Evolutionary conservation across 92 coral and sea anemone species (phyloP), one percentile per base, ranked within the genome.

Genomic region (Phenganax stokvisi): DNA sequence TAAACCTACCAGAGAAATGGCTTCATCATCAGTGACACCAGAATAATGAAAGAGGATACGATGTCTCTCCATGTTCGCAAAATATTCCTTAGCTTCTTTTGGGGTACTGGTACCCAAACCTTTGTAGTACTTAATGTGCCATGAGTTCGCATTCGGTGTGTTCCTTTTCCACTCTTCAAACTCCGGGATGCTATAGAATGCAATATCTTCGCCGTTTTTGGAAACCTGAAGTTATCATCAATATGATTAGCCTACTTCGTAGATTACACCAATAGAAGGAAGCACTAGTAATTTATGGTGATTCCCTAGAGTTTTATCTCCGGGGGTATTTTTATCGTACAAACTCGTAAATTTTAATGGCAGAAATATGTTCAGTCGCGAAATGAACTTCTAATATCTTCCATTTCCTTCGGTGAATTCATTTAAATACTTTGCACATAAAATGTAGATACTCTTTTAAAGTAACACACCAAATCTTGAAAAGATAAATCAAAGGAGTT

Each of bases 71-170:
- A 94, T 94, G 74, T 94, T 97, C 17, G 97, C 90, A 79, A 94
- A 94, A 89, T 94, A 94, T 27, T 94, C 98, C 74, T 92, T 94
- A n/a, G 98, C 98, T 75, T 94, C 98, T 66, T 94, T 92, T 30
- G 98, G 98, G 58, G 98, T 94, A 84, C 98, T 94, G 76, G 98
- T 94, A 87, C 98, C 98, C 92, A 94, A 94, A 75, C 98, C 98
- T 86, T 94, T 94, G 86, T 94, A 94, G 98, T 94, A 92, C 87
- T 94, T 94, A 30, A 90, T 89, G 66, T 84, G 92, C 98, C 98
- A 94, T 27, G 97, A 90, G 57, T 89, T 89, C 66, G 80, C 82
- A 84, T 90, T 90, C 30, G 85, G 77, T 56, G 88, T 87, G 30
- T n/a, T 85, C 77, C 27, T 76, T 82, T 90, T 89, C 98, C 98